A percentile compares a stretch with the other conserved stretches of the same genome.
phyloP scores from a whole-genome alignment of 1,140 invertebrate genomes.

The Heliconius nattereri region DNA sequence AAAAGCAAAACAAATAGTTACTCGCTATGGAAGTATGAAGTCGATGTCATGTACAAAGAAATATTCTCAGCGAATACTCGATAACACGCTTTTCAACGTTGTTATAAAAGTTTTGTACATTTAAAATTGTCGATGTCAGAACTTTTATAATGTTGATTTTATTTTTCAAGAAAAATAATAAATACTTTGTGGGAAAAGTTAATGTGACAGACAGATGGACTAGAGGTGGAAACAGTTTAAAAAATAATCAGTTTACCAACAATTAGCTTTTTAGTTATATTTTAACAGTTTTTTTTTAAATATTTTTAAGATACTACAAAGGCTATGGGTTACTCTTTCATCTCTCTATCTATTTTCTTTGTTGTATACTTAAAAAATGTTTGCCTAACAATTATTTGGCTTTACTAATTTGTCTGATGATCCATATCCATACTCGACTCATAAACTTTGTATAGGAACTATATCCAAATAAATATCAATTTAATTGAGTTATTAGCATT shows the following conservation, averaged over 20 bases:
- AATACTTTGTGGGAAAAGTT: neutral
- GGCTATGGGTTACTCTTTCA: no score
- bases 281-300: no score
- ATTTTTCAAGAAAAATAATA: conserved; percentile 5
- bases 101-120: conserved; percentile 4
- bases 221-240: neutral
- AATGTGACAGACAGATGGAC: neutral
- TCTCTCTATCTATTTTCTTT: no score
- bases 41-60: conserved; percentile 12
- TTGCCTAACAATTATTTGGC: no score
- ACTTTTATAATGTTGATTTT: conserved; percentile 10
- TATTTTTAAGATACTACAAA: no score
- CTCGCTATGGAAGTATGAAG: neutral
- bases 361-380: no score
- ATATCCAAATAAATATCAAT: no score
- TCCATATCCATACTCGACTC: no score
- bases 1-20: neutral
- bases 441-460: no score
- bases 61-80: conserved; percentile 10
- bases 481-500: no score
- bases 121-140: conserved; percentile 9
- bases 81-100: conserved; percentile 7
- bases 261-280: neutral
- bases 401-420: no score
- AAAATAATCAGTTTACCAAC: neutral